Evolutionary conservation across 2,797 vertebrate genomes (phyloP).

Genomic region (Apogon hyalosoma): DNA sequence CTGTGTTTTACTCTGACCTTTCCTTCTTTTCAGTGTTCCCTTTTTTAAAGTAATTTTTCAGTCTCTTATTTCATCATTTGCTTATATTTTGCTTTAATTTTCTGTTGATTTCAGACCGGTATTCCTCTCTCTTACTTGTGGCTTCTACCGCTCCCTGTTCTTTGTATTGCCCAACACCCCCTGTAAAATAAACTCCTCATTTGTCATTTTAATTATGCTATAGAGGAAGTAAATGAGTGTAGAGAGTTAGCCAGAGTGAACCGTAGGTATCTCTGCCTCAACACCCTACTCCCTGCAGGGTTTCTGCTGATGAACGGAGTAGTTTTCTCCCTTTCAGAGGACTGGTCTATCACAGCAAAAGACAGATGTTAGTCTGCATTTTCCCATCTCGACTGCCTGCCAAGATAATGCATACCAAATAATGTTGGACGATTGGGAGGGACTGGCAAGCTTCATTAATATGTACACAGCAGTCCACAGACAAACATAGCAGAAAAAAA

Average conservation of each 20-base stretch:
- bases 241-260: constrained; percentile 31
- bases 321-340: constrained; percentile 47
- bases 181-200: constrained; percentile 33
- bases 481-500: background rate
- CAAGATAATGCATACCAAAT: constrained; percentile 44
- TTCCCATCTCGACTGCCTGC: constrained; percentile 53
- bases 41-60: constrained; percentile 1
- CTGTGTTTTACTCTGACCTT: constrained; percentile 22
- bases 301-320: constrained; percentile 63
- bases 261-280: constrained; percentile 31
- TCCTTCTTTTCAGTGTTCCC: constrained; percentile 8
- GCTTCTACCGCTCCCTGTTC: background rate
- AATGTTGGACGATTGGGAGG: constrained; percentile 14
- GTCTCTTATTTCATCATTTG: background rate
- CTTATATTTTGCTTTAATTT: background rate
- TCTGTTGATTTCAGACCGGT: constrained; percentile 6
- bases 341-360: constrained; percentile 60
- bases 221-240: constrained; percentile 41
- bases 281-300: constrained; percentile 40
- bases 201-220: constrained; percentile 49
- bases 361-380: constrained; percentile 67
- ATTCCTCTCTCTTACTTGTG: constrained; percentile 1
- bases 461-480: background rate
- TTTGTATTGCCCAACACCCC: background rate
- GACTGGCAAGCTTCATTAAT: constrained; percentile 50